phyloP scores from a whole-genome alignment of 2,888 invertebrate species.

The Phaedon cochleariae region DNA sequence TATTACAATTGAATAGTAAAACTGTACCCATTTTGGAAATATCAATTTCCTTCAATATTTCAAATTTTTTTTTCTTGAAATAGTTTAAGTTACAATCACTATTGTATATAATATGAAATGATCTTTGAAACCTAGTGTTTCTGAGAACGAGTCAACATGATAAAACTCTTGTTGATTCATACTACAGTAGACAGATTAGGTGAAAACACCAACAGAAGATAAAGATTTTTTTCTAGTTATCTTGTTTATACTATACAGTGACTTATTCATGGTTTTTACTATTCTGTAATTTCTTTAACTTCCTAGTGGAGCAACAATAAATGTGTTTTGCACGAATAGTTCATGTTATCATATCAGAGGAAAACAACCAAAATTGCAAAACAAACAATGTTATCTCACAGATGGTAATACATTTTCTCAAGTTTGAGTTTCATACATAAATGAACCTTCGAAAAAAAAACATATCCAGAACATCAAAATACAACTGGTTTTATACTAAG shows the following conservation, averaged over 20 bases:
- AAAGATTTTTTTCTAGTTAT: conserved; percentile 13
- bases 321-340: not conserved
- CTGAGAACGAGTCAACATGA: not conserved
- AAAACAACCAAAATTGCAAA: not conserved
- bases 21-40: no score
- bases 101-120: not conserved
- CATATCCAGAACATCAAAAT: no score
- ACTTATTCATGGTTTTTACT: conserved; percentile 4
- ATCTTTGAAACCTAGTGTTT: not conserved
- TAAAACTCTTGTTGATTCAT: not conserved
- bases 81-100: no score
- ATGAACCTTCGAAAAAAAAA: no score
- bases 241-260: conserved; percentile 19
- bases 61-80: no score
- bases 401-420: no score
- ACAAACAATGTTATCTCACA: not conserved
- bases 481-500: no score
- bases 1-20: no score
- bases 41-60: no score
- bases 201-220: conserved; percentile 9
- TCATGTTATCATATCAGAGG: not conserved
- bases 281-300: not conserved
- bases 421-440: no score
- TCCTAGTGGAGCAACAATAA: not conserved
- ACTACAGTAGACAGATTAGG: not conserved